Evolutionary conservation across 2,888 invertebrate genomes (phyloP).

Genomic region (Cynaeus angustus): DNA sequence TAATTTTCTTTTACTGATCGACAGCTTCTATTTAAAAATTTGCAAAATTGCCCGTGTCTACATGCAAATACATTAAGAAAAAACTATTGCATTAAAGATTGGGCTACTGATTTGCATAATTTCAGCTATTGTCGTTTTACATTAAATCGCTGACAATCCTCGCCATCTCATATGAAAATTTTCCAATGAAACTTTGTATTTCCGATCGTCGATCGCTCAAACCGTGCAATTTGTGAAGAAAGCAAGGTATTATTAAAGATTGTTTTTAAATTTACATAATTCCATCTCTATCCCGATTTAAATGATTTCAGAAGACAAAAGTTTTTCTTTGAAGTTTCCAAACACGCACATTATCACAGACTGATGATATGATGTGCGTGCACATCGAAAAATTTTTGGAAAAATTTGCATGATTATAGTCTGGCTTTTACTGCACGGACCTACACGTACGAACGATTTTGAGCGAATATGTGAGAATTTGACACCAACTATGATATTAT

Average conservation of each 20-base stretch:
- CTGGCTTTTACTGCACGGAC: constrained; percentile 17
- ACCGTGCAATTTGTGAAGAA: constrained; percentile 45
- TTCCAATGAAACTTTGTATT: constrained; percentile 39
- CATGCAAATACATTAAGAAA: constrained; percentile 40
- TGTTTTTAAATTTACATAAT: constrained; percentile 51
- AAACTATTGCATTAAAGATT: constrained; percentile 27
- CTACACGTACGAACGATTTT: constrained; percentile 26
- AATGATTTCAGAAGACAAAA: constrained; percentile 48
- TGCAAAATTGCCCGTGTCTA: constrained; percentile 9
- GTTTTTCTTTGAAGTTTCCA: constrained; percentile 38
- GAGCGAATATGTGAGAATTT: constrained; percentile 18
- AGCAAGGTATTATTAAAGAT: constrained; percentile 49
- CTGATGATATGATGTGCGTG: constrained; percentile 41
- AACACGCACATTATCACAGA: constrained; percentile 41
- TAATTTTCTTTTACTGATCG: too few species aligned
- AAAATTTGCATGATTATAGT: constrained; percentile 47
- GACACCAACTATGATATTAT: constrained; percentile 26
- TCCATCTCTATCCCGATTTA: constrained; percentile 48
- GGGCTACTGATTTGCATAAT: constrained; percentile 45
- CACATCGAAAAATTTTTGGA: constrained; percentile 45
- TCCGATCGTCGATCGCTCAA: constrained; percentile 31
- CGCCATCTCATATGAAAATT: constrained; percentile 12
- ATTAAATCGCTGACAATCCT: constrained; percentile 32
- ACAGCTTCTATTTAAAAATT: neutral
- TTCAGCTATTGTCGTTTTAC: constrained; percentile 27